These are phyloP conservation scores for Prorops nasuta DNA, from an alignment of 1,140 invertebrate species.

Conservation along the genomic window DNA sequence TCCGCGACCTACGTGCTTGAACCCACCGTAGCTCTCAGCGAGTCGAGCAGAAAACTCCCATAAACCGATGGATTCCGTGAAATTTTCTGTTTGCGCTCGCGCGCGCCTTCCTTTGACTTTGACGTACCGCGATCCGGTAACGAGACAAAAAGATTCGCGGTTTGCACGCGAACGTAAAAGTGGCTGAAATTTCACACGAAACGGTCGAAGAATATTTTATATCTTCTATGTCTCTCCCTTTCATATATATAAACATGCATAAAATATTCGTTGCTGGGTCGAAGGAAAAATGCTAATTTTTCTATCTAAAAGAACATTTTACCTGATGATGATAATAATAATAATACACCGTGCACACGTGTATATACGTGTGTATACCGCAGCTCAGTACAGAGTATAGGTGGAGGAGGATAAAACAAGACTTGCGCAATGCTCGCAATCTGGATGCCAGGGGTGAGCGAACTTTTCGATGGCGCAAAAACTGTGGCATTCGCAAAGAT, in stretches of 20 bases:
- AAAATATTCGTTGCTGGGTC: too few relatives aligned
- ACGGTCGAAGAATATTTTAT: slow-evolving; percentile 20
- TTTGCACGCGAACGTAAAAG: slow-evolving; percentile 22
- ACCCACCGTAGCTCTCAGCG: neutral
- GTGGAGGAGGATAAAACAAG: too few relatives aligned
- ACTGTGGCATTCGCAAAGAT: slow-evolving; percentile 54
- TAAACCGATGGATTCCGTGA: slow-evolving; percentile 24
- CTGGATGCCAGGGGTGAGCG: slow-evolving; percentile 42
- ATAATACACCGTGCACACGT: too few relatives aligned
- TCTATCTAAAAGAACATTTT: too few relatives aligned
- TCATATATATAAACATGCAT: too few relatives aligned
- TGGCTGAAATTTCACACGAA: slow-evolving; percentile 13
- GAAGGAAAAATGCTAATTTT: too few relatives aligned
- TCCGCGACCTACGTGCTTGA: slow-evolving; percentile 20
- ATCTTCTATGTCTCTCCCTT: too few relatives aligned
- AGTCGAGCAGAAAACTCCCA: neutral
- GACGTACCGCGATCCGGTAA: slow-evolving; percentile 25
- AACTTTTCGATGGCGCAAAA: slow-evolving; percentile 38
- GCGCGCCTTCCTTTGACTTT: slow-evolving; percentile 17
- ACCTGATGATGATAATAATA: too few relatives aligned
- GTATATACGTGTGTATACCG: too few relatives aligned
- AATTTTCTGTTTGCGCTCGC: slow-evolving; percentile 16
- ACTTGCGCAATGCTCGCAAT: too few relatives aligned
- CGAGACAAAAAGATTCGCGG: slow-evolving; percentile 24
- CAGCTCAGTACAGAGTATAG: too few relatives aligned